Evolutionary conservation across 1,140 invertebrate species (phyloP), one percentile per base, ranked within the genome.

Genomic region (Diorhabda carinulata): DNA sequence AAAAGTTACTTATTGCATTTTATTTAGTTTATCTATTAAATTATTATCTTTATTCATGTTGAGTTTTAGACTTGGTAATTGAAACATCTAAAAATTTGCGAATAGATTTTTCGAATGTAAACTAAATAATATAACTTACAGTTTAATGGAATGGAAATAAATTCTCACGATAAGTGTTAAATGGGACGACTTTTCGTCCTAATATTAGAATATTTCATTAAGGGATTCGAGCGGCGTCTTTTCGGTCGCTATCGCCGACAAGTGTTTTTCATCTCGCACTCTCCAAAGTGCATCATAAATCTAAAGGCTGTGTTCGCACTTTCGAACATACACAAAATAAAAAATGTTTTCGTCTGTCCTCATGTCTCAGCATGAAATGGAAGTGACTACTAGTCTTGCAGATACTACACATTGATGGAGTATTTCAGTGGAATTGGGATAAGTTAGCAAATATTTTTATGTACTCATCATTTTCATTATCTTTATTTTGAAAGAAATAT

Each of bases 191-290:
- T 70, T 62, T 58, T 70, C 59, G 42, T 67, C 66, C 69, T 70
- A 70, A 70, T 70, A 70, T 70, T 70, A 70, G 69, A 67, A 67
- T 71, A 68, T 64, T 71, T 71, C 70, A 71, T 71, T 67, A 67
- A 71, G 65, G 67, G 61, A 65, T 65, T 65, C 63, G 44, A 52
- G 65, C 64, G 69, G 64, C 64, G 56, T 57, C 62, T 63, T 60
- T 68, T 71, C 60, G 47, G 25, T 45, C 47, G 57, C 58, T 59
- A 60, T 66, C 66, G n/a, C 60, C 60, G 69, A 70, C 69, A 70
- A 70, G 69, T 68, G 70, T 68, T 71, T 61, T 52, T 43, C 64
- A 41, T 47, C n/a, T 66, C 64, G 41, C 64, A 57, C 25, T 63
- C 69, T 61, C 57, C 25, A 70, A 71, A 71, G 70, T 71, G 70